phyloP scores from a whole-genome alignment of 2,113 vertebrate species.

The Xenotilapia caudafasciata region DNA sequence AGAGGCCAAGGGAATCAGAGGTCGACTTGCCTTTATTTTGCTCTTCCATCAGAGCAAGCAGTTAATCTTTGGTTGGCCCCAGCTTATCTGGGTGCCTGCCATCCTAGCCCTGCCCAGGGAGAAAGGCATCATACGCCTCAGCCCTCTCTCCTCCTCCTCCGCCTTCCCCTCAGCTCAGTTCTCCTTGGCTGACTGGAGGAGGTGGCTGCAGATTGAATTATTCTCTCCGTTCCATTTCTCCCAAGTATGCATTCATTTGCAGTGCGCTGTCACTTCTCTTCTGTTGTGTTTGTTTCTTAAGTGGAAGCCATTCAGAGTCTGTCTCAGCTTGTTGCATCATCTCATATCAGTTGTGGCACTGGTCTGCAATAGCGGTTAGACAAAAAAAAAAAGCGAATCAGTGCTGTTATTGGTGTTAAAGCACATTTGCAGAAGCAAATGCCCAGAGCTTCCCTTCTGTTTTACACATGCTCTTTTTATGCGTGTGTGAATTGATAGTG shows the following conservation, averaged over 20 bases:
- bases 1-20: constrained; percentile 47
- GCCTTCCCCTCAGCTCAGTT: constrained; percentile 19
- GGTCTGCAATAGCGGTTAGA: constrained; percentile 8
- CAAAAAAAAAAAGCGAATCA: constrained; percentile 1
- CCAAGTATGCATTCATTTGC: constrained; percentile 54
- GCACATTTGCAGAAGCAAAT: constrained; percentile 15
- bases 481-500: not conserved
- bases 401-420: constrained; percentile 19
- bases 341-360: constrained; percentile 31
- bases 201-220: constrained; percentile 60
- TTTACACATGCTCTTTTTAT: not conserved
- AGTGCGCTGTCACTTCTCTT: constrained; percentile 44
- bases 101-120: constrained; percentile 46
- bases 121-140: constrained; percentile 26
- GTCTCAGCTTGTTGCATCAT: constrained; percentile 37
- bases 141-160: constrained; percentile 12
- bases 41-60: constrained; percentile 55
- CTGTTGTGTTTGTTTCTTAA: constrained; percentile 51
- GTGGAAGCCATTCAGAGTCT: constrained; percentile 46
- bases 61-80: constrained; percentile 60
- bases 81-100: constrained; percentile 60
- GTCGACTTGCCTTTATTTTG: constrained; percentile 50
- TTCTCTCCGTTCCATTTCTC: constrained; percentile 53
- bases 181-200: constrained; percentile 47
- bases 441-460: not conserved